These are phyloP conservation scores for Agelas oroides DNA, from an alignment of 37 sponge, comb jelly and placozoan species.

Conservation along the genomic window DNA sequence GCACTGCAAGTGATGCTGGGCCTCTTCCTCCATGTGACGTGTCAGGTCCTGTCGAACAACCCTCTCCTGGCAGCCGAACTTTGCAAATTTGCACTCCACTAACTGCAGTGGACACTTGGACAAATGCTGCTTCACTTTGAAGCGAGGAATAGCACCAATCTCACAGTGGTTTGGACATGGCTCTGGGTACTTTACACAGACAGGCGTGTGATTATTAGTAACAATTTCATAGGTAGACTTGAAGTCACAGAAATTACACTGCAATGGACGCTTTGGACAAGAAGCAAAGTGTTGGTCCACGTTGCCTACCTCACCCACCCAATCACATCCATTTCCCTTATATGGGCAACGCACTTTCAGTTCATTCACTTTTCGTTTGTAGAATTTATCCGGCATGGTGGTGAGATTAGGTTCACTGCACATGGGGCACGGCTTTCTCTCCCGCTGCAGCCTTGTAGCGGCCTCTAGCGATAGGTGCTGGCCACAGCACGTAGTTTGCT, in stretches of 20 bases:
- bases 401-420: constrained; percentile 11
- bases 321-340: constrained; percentile 37
- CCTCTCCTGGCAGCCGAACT: constrained; percentile 27
- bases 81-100: constrained; percentile 37
- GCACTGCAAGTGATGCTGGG: constrained; percentile 4
- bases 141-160: constrained; percentile 5
- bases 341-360: constrained; percentile 33
- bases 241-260: constrained; percentile 23
- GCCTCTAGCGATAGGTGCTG: constrained; percentile 22
- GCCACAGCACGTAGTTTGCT: constrained; percentile 54
- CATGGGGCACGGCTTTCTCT: constrained; percentile 46
- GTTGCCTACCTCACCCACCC: constrained; percentile 33
- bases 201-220: constrained; percentile 1
- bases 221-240: constrained; percentile 7
- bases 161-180: constrained; percentile 37
- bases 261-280: constrained; percentile 30
- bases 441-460: not conserved
- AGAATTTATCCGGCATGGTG: constrained; percentile 12
- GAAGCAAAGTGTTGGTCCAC: constrained; percentile 15
- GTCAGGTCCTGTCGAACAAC: constrained; percentile 2
- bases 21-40: constrained; percentile 24
- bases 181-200: constrained; percentile 16
- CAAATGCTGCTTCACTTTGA: constrained; percentile 9
- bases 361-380: constrained; percentile 22
- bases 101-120: constrained; percentile 26